phyloP scores from a whole-genome alignment of 2,797 vertebrate species.

The Myotis pilosus region DNA sequence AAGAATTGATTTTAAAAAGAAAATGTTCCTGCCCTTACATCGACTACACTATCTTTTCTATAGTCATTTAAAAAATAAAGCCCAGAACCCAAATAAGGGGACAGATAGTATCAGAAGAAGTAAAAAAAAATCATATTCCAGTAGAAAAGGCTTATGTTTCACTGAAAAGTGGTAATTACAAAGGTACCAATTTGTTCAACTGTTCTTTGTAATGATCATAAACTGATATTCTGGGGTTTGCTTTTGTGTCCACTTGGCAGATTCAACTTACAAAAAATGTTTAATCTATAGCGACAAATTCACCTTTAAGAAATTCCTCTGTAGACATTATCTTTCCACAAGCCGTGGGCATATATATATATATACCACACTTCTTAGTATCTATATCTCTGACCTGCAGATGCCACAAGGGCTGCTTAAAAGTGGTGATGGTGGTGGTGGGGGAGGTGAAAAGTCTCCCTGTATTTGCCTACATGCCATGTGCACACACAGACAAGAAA shows the following conservation, averaged over 20 bases:
- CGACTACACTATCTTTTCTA: background rate
- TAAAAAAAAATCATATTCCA: background rate
- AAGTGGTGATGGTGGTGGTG: rapidly evolving
- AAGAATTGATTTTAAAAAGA: slow-evolving; percentile 18
- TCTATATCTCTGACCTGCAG: background rate
- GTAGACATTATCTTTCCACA: background rate
- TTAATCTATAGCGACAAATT: background rate
- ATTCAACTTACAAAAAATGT: background rate
- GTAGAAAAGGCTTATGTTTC: slow-evolving; percentile 22
- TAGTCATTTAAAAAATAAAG: background rate
- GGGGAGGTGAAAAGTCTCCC: background rate
- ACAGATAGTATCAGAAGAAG: background rate
- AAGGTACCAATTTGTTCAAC: slow-evolving; percentile 32
- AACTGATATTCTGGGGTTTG: slow-evolving; percentile 3
- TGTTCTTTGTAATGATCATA: background rate
- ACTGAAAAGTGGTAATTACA: slow-evolving; percentile 3
- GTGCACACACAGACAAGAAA: background rate
- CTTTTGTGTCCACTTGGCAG: background rate
- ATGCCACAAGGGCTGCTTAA: background rate
- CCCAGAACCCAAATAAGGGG: background rate
- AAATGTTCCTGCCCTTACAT: background rate
- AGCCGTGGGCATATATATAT: background rate
- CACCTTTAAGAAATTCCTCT: background rate
- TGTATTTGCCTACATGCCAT: background rate
- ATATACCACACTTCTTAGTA: background rate